A percentile compares a stretch with the other conserved stretches of the same genome.
phyloP scores from a whole-genome alignment of 2,888 invertebrate genomes.

The Idaea biselata region DNA sequence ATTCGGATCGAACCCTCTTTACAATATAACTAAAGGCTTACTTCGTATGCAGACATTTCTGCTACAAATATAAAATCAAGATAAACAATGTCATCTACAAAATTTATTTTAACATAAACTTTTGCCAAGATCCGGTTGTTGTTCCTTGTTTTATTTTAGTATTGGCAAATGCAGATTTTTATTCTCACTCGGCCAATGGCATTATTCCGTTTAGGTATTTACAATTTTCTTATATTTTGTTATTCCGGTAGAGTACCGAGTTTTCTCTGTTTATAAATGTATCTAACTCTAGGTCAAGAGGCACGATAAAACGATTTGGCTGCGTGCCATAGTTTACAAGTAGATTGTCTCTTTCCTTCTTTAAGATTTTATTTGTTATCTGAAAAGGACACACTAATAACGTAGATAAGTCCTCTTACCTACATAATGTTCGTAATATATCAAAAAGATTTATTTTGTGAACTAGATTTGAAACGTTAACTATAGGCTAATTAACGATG shows the following conservation, averaged over 20 bases:
- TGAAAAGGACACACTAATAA: slow-evolving; percentile 4
- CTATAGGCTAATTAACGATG: not conserved
- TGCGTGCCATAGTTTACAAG: slow-evolving; percentile 36
- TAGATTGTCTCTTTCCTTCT: slow-evolving; percentile 30
- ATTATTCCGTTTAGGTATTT: slow-evolving; percentile 23
- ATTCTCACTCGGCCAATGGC: slow-evolving; percentile 24
- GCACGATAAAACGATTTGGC: slow-evolving; percentile 54
- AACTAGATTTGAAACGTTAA: slow-evolving; percentile 6
- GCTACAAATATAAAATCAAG: not conserved
- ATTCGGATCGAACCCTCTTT: too few relatives aligned
- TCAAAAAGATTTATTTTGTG: not conserved
- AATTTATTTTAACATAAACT: not conserved
- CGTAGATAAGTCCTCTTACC: not conserved
- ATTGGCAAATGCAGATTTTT: slow-evolving; percentile 25
- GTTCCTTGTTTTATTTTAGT: slow-evolving; percentile 2
- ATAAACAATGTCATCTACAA: not conserved
- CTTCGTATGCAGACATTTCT: not conserved
- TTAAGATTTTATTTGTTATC: slow-evolving; percentile 1
- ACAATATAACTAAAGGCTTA: too few relatives aligned
- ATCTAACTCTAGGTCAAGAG: slow-evolving; percentile 70
- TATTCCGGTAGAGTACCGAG: slow-evolving; percentile 34
- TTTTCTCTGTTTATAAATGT: slow-evolving; percentile 49
- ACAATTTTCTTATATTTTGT: slow-evolving; percentile 33
- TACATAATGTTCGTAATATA: not conserved
- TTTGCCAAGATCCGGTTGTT: not conserved